These are phyloP conservation scores for Upupa epops DNA, from an alignment of 2,113 vertebrate species.

Conservation along the genomic window DNA sequence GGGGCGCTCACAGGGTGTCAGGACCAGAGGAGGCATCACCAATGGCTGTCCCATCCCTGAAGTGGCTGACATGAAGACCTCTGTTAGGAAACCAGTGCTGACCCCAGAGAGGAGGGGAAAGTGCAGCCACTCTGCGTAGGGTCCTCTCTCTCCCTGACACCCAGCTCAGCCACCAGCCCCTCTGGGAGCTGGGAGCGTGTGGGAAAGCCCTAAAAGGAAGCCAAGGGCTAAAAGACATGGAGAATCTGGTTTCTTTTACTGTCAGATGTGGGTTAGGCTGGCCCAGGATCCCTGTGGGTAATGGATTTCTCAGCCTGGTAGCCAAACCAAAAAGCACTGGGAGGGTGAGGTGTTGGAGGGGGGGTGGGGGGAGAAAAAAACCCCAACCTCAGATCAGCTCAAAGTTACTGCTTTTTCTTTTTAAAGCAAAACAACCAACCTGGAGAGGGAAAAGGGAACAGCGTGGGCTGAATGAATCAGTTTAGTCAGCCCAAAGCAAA, in stretches of 20 bases:
- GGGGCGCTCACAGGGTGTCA: rapidly evolving
- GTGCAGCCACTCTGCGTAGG: background rate
- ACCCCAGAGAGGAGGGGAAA: background rate
- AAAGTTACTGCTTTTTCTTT: slow-evolving; percentile 15
- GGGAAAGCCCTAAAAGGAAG: slow-evolving; percentile 52
- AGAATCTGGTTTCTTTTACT: slow-evolving; percentile 61
- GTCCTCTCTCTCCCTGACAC: background rate
- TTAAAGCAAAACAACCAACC: background rate
- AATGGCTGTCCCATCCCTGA: rapidly evolving
- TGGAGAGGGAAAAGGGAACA: background rate
- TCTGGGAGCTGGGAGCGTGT: background rate
- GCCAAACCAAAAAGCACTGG: background rate
- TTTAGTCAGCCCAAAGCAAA: slow-evolving; percentile 16
- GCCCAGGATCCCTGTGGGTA: background rate
- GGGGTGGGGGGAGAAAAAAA: background rate
- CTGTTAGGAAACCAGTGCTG: background rate
- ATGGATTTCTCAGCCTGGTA: slow-evolving; percentile 56
- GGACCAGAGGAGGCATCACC: rapidly evolving
- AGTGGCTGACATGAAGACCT: background rate
- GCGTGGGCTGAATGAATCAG: background rate
- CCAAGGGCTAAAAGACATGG: slow-evolving; percentile 1
- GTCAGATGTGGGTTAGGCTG: slow-evolving; percentile 55
- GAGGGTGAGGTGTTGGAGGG: background rate
- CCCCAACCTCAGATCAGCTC: background rate
- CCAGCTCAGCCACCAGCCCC: background rate